phyloP scores from a whole-genome alignment of 2,888 invertebrate species.

The Cotesia congregata region DNA sequence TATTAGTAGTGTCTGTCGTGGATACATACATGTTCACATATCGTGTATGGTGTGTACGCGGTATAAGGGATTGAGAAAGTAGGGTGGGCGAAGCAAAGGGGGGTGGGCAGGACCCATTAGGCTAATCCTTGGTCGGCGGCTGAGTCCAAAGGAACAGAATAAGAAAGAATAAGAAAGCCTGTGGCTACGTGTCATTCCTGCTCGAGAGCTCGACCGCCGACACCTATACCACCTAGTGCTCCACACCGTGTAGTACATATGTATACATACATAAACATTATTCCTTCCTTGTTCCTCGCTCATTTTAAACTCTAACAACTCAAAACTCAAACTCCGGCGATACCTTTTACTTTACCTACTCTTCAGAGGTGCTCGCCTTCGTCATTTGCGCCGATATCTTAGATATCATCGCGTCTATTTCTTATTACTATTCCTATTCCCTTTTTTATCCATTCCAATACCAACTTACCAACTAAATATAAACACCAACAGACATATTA shows the following conservation, averaged over 20 bases:
- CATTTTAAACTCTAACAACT: background rate
- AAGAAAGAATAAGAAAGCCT: slow-evolving; percentile 68
- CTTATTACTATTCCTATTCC: background rate
- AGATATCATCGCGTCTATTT: slow-evolving; percentile 27
- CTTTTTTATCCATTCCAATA: slow-evolving; percentile 7
- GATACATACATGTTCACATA: slow-evolving; percentile 37
- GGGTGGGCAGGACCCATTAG: slow-evolving; percentile 68
- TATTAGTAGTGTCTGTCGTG: slow-evolving; percentile 31
- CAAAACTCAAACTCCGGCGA: background rate
- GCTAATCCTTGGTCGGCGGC: slow-evolving; percentile 70
- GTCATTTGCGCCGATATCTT: slow-evolving; percentile 25
- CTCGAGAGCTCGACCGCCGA: slow-evolving; percentile 63
- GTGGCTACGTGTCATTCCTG: slow-evolving; percentile 69
- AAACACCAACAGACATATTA: too few relatives aligned
- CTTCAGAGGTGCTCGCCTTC: slow-evolving; percentile 49
- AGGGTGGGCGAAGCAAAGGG: slow-evolving; percentile 42
- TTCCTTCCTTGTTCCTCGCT: slow-evolving; percentile 32
- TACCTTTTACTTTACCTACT: slow-evolving; percentile 22
- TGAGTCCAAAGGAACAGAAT: slow-evolving; percentile 67
- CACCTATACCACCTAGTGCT: slow-evolving; percentile 62
- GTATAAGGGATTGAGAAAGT: slow-evolving; percentile 39
- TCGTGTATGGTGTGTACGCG: slow-evolving; percentile 32
- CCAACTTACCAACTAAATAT: too few relatives aligned
- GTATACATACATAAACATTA: slow-evolving; percentile 35
- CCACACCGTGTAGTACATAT: background rate